Conservation (phyloP, 2,888 invertebrate species). For the Eilema caniola region DNA sequence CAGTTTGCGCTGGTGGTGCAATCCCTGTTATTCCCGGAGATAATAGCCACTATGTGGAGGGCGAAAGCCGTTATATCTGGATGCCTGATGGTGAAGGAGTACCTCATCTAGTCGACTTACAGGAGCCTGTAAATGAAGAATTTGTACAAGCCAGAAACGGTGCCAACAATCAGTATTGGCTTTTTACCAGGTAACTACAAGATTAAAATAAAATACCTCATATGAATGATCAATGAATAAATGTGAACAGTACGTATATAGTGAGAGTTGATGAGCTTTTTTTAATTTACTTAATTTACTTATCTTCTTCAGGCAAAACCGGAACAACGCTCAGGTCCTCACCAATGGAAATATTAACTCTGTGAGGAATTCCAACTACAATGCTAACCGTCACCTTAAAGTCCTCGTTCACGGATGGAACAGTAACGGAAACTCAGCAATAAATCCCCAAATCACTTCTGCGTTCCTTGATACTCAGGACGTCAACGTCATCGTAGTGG, state of each 20-base stretch:
- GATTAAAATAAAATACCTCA: background rate
- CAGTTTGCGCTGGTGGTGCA: conserved; percentile 58
- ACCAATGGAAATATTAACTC: conserved; percentile 59
- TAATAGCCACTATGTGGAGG: conserved; percentile 70
- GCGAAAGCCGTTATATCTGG: conserved; percentile 69
- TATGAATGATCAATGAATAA: no score
- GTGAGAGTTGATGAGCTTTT: background rate
- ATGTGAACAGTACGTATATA: no score
- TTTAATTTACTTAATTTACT: conserved; percentile 16
- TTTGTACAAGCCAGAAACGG: conserved; percentile 55
- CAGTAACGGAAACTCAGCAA: conserved; percentile 58
- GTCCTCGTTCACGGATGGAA: conserved; percentile 75
- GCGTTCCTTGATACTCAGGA: conserved; percentile 65
- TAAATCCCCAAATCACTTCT: conserved; percentile 60
- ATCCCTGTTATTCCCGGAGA: conserved; percentile 61
- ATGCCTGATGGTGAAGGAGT: conserved; percentile 68
- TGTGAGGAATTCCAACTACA: conserved; percentile 63
- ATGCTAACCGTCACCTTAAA: conserved; percentile 57
- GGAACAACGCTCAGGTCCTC: conserved; percentile 57
- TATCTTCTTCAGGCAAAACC: conserved; percentile 58
- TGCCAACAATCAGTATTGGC: conserved; percentile 69
- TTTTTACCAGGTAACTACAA: conserved; percentile 61
- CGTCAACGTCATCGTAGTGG: conserved; percentile 69
- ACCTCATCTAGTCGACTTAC: conserved; percentile 65
- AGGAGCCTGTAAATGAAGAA: conserved; percentile 52